Percentiles rank a stretch among this genome's conserved stretches.
Conservation (phyloP, 2,888 invertebrate species). For the Andrena marginata region DNA sequence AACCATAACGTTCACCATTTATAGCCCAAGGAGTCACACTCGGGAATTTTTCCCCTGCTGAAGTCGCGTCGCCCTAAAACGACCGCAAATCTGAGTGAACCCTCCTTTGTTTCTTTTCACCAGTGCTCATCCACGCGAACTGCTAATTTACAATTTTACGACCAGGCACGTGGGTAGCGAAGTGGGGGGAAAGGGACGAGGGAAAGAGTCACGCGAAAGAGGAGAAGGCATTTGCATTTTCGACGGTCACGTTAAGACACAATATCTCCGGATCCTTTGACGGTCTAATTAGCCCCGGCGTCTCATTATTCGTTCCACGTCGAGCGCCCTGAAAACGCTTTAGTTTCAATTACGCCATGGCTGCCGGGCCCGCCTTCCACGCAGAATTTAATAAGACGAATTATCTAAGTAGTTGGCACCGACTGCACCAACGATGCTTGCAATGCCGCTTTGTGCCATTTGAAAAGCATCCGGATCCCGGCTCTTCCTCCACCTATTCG, state of each 20-base stretch:
- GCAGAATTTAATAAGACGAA: conserved; percentile 72
- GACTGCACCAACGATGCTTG: conserved; percentile 56
- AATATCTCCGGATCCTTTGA: conserved; percentile 72
- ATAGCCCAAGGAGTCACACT: too few relatives aligned
- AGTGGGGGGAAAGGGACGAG: neutral
- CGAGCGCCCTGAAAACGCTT: conserved; percentile 70
- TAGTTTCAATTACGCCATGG: conserved; percentile 74
- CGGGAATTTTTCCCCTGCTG: neutral
- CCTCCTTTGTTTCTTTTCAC: conserved; percentile 2
- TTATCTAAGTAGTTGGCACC: conserved; percentile 72
- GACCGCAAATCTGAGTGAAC: neutral
- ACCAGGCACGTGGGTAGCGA: conserved; percentile 2
- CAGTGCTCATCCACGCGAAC: neutral
- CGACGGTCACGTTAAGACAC: conserved; percentile 61
- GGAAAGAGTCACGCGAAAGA: conserved; percentile 25
- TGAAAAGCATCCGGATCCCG: conserved; percentile 48
- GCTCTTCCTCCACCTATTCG: conserved; percentile 40
- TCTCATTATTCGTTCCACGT: conserved; percentile 71
- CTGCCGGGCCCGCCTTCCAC: conserved; percentile 17
- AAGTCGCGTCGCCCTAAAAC: neutral
- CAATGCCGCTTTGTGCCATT: conserved; percentile 53
- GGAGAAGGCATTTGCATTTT: conserved; percentile 50
- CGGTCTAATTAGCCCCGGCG: conserved; percentile 70
- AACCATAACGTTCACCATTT: too few relatives aligned
- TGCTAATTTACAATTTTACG: conserved; percentile 30